Conservation (phyloP, 1,140 invertebrate genomes). For the Olivierus martensii region DNA sequence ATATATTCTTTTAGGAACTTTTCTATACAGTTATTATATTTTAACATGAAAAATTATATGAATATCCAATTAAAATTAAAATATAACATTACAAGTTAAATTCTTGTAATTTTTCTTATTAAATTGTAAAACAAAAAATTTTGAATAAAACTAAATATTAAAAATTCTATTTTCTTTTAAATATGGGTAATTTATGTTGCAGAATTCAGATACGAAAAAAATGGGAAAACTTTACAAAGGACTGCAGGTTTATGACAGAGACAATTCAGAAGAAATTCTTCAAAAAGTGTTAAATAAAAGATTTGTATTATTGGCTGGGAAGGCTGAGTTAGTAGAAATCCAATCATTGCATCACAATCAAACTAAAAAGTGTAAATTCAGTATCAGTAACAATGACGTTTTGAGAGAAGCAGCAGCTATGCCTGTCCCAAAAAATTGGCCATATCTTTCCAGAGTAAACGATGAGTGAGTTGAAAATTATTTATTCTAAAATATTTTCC, state of each 20-base stretch:
- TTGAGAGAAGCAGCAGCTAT: conserved; percentile 62
- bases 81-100: no score
- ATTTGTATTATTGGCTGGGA: conserved; percentile 10
- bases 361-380: conserved; percentile 15
- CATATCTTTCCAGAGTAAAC: conserved; percentile 41
- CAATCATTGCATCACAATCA: conserved; percentile 17
- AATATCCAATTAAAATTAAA: no score
- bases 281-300: not conserved
- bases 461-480: conserved; percentile 36
- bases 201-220: not conserved
- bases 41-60: no score
- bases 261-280: conserved; percentile 7
- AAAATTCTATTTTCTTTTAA: no score
- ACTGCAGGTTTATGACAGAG: conserved; percentile 7
- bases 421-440: conserved; percentile 52
- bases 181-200: no score
- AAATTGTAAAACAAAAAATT: no score
- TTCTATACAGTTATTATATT: no score
- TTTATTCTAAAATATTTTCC: not conserved
- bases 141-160: no score
- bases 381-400: conserved; percentile 53
- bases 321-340: conserved; percentile 14
- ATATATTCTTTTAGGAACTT: no score
- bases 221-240: conserved; percentile 5
- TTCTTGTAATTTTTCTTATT: no score